phyloP scores from a whole-genome alignment of 2,797 vertebrate species.

The Todus mexicanus region DNA sequence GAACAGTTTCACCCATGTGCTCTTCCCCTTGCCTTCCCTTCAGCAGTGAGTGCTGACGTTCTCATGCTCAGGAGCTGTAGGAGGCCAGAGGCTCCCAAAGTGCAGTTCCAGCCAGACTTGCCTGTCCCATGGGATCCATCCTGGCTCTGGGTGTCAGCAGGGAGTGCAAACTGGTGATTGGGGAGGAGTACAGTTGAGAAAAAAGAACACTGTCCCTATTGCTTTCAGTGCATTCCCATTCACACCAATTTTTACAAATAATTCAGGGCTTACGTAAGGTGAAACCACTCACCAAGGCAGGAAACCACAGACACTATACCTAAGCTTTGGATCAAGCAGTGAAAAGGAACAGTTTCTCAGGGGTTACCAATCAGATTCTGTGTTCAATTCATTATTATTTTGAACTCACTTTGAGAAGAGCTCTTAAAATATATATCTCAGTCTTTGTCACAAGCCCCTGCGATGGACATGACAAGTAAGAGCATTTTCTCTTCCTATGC shows the following conservation, averaged over 20 bases:
- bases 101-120: not conserved
- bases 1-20: not conserved
- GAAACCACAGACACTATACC: not conserved
- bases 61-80: not conserved
- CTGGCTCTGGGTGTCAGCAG: not conserved
- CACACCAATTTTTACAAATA: not conserved
- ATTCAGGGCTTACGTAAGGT: not conserved
- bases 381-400: not conserved
- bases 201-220: not conserved
- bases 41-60: not conserved
- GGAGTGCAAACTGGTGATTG: not conserved
- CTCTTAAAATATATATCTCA: not conserved
- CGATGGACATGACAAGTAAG: not conserved
- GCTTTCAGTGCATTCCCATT: not conserved
- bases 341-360: not conserved
- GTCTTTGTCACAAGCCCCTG: not conserved
- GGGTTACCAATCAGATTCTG: not conserved
- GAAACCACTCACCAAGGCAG: not conserved
- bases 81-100: not conserved
- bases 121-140: too few species aligned
- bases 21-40: not conserved
- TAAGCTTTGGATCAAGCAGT: not conserved
- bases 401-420: not conserved
- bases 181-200: not conserved
- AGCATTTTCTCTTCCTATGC: not conserved